Evolutionary conservation across 2,888 invertebrate species (phyloP), one percentile per base, ranked within the genome.

Genomic region (Hirtodrosophila alboralis): DNA sequence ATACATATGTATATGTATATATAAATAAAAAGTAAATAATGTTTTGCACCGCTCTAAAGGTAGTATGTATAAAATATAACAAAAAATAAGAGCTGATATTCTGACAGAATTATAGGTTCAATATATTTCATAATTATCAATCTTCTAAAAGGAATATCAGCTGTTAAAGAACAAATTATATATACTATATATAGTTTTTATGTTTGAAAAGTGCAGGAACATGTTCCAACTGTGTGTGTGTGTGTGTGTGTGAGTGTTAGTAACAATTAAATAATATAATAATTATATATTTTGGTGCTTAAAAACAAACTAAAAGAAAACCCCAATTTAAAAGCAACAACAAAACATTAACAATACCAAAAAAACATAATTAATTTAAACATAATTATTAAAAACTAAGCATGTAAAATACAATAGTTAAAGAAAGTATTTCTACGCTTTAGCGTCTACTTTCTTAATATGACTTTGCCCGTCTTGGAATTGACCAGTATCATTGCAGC

Each of bases 401-500:
- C 34, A 67, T 28, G 31, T 37, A 31, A 63, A 41, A 45, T 75
- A 75, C 58, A 57, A 52, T 67, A 67, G 67, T 62, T 26, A 23
- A 23, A 23, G 34, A 6, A 28, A 26, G 37, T 36, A 12, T 23
- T 21, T n/a, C 7, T n/a, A 47, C 36, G 41, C 28, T 10, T 16
- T 16, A 36, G 37, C 75, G 44, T 69, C 80, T 90, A 89, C 79
- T 89, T 90, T 66, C 89, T 87, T 79, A 84, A 88, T 68, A 89
- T 87, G 77, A 89, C 89, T 87, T 89, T 90, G 89, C 89, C 89
- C 74, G 89, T 90, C 87, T 90, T 90, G 84, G 90, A 88, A 85
- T 89, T 89, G 61, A 89, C 89, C 87, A 89, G 87, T 76, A 89
- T 90, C 78, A 90, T 90, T 87, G 47, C 9, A 16, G 38, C 31